Evolutionary conservation across 2,113 vertebrate genomes (phyloP).

Genomic region (Synodontis membranacea): DNA sequence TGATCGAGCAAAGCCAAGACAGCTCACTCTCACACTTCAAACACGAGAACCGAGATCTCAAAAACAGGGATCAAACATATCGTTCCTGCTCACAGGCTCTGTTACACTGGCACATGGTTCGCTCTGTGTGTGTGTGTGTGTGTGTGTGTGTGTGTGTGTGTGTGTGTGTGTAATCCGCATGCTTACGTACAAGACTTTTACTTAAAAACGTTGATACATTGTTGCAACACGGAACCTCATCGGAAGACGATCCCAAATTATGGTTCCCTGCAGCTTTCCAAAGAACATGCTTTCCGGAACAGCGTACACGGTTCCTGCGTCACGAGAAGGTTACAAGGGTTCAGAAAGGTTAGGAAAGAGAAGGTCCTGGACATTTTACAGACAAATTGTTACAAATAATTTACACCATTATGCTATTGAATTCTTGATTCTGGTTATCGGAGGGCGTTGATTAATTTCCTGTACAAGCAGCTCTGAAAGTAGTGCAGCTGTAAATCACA

Average conservation of each 20-base stretch:
- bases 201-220: background rate
- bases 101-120: constrained; percentile 41
- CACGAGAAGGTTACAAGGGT: too few species aligned
- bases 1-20: constrained; percentile 58
- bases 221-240: background rate
- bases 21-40: constrained; percentile 66
- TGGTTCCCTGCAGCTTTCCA: background rate
- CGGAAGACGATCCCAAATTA: background rate
- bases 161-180: background rate
- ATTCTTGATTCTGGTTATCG: too few species aligned
- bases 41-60: constrained; percentile 65
- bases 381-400: background rate
- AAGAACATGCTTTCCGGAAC: too few species aligned
- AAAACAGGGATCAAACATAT: constrained; percentile 48
- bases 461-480: too few species aligned
- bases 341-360: background rate
- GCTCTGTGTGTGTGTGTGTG: constrained; percentile 39
- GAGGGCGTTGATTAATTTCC: too few species aligned
- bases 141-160: constrained; percentile 43
- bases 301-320: too few species aligned
- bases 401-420: background rate
- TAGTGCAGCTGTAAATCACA: too few species aligned
- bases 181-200: constrained; percentile 25
- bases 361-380: background rate
- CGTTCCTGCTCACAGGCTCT: constrained; percentile 31